phyloP scores from a whole-genome alignment of 1,140 invertebrate genomes.

The Tetraneura akinire region DNA sequence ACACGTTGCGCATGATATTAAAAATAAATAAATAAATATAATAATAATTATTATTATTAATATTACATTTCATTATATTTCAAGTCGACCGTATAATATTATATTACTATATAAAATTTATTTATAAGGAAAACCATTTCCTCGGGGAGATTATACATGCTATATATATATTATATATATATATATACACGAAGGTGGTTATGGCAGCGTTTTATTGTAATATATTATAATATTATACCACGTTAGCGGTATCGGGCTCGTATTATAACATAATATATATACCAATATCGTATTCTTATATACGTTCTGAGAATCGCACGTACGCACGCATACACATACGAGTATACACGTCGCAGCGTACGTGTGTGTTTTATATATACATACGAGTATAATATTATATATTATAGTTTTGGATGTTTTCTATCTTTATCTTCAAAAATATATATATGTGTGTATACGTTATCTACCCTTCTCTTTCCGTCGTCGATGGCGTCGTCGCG shows the following conservation, averaged over 20 bases:
- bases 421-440: background rate
- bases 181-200: background rate
- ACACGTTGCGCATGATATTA: too few relatives aligned
- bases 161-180: too few relatives aligned
- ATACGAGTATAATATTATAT: too few relatives aligned
- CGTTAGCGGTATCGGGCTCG: background rate
- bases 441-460: too few relatives aligned
- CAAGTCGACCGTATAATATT: background rate
- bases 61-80: too few relatives aligned
- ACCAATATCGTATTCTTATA: background rate
- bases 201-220: background rate
- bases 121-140: background rate
- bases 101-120: background rate
- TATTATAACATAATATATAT: too few relatives aligned
- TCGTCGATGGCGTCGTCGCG: background rate
- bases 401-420: slow-evolving; percentile 22
- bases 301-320: background rate
- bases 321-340: background rate
- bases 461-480: background rate
- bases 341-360: background rate
- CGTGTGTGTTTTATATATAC: background rate
- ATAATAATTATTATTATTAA: too few relatives aligned
- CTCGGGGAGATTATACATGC: background rate
- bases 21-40: too few relatives aligned
- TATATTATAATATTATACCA: too few relatives aligned